phyloP scores from a whole-genome alignment of 2,113 vertebrate species.

The Pseudorectes ferrugineus region DNA sequence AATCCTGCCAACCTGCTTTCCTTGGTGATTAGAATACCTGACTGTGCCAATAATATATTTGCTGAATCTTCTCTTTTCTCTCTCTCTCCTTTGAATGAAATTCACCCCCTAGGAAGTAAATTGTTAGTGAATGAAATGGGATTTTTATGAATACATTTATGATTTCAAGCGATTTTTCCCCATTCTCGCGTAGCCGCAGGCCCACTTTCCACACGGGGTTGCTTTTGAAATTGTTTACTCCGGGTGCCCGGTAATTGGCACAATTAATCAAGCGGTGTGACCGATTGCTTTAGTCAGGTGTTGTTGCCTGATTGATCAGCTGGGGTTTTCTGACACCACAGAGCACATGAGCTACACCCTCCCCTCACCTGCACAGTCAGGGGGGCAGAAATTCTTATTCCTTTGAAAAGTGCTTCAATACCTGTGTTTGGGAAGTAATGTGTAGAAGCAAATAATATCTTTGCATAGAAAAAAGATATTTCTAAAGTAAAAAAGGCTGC shows the following conservation, averaged over 20 bases:
- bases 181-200: not conserved
- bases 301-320: not conserved
- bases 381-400: not conserved
- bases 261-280: not conserved
- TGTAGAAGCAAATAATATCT: not conserved
- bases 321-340: not conserved
- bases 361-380: not conserved
- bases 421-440: not conserved
- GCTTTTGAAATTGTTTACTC: conserved; percentile 10
- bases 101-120: not conserved
- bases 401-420: not conserved
- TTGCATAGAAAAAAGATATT: not conserved
- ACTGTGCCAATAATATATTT: not conserved
- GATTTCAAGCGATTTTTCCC: not conserved
- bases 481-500: not conserved
- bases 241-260: not conserved
- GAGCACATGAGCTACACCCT: not conserved
- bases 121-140: conserved; percentile 7
- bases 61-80: not conserved
- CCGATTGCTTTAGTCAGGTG: not conserved
- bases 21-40: not conserved
- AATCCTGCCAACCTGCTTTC: not conserved
- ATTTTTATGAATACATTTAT: conserved; percentile 16
- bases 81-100: not conserved
- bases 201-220: not conserved